Evolutionary conservation across 2,113 vertebrate species (phyloP), one percentile per base, ranked within the genome.

Genomic region (Clarias macrocephalus): DNA sequence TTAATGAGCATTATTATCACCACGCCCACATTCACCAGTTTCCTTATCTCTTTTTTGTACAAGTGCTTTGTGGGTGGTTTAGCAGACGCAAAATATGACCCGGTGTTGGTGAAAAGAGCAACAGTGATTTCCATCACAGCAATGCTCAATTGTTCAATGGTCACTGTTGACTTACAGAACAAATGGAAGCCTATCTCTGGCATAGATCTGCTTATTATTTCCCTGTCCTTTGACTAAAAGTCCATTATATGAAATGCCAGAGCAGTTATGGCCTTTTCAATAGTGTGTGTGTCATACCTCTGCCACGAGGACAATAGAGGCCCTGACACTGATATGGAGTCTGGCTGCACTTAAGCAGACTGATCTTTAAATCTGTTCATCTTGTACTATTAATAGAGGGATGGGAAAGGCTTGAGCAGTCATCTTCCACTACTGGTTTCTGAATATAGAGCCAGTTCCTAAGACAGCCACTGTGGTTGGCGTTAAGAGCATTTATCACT

Each of bases 171-270:
- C 82, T 91, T 89, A 88, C 83, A 57, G 91, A 93, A 90, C 93
- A 92, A 91, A 91, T 70, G 80, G 85, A 63, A 57, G 86, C 77
- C 90, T 87, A 91, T 87, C 80, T 88, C 80, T 5, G 65, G 85
- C 73, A 68, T 52, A 86, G 86, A 89, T 91, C 90, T 81, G 90
- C 91, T 93, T 93, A 94, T 93, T 92, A 92, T 91, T 92, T 93
- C 90, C 82, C 90, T 91, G 93, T 93, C 94, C 92, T 93, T 93
- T 91, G 92, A 94, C 91, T 91, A 92, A 94, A 94, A 92, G 90
- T 92, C 92, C 90, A 93, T 94, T 93, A 92, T 88, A 89, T 91
- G 89, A 95, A 94, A 94, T 93, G 92, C 89, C 92, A 93, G 91
- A 91, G 90, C 89, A 92, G 89, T 86, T 2, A 72, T 95, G 94